A percentile compares a stretch with the other conserved stretches of the same genome.
Evolutionary conservation across 1,140 invertebrate genomes (phyloP).

Genomic region (Latrodectus geometricus): DNA sequence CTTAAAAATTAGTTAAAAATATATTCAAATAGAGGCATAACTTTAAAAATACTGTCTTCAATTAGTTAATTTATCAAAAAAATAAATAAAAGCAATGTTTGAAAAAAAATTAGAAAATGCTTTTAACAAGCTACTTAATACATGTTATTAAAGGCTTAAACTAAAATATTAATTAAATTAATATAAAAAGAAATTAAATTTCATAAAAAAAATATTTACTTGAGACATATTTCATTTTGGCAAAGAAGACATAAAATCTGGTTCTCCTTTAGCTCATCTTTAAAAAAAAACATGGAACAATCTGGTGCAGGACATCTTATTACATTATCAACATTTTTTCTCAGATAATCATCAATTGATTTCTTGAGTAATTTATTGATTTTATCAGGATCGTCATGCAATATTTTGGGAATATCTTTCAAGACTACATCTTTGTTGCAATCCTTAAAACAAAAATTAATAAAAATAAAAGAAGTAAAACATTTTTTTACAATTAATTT

Average conservation of each 20-base stretch:
- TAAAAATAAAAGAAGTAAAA: too few relatives aligned
- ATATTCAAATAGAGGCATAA: too few relatives aligned
- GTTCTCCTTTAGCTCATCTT: slow-evolving; percentile 20
- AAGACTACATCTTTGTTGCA: slow-evolving; percentile 30
- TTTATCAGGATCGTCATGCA: slow-evolving; percentile 26
- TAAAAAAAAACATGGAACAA: slow-evolving; percentile 54
- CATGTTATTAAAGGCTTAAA: too few relatives aligned
- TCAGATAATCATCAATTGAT: slow-evolving; percentile 23
- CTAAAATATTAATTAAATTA: not conserved
- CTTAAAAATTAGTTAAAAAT: too few relatives aligned
- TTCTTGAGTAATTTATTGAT: slow-evolving; percentile 21
- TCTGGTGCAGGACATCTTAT: slow-evolving; percentile 37
- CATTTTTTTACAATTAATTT: too few relatives aligned
- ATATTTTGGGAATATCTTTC: slow-evolving; percentile 15
- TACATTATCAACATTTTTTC: not conserved
- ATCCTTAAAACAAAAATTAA: not conserved
- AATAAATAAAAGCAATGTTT: too few relatives aligned
- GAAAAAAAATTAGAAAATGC: too few relatives aligned
- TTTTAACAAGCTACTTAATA: too few relatives aligned
- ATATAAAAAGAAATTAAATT: not conserved
- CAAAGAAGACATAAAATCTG: slow-evolving; percentile 25
- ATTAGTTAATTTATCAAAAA: too few relatives aligned
- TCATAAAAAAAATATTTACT: slow-evolving; percentile 18
- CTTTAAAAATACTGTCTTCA: too few relatives aligned
- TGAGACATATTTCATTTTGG: slow-evolving; percentile 42